phyloP scores from a whole-genome alignment of 2,797 vertebrate species.

The Phoebastria nigripes region DNA sequence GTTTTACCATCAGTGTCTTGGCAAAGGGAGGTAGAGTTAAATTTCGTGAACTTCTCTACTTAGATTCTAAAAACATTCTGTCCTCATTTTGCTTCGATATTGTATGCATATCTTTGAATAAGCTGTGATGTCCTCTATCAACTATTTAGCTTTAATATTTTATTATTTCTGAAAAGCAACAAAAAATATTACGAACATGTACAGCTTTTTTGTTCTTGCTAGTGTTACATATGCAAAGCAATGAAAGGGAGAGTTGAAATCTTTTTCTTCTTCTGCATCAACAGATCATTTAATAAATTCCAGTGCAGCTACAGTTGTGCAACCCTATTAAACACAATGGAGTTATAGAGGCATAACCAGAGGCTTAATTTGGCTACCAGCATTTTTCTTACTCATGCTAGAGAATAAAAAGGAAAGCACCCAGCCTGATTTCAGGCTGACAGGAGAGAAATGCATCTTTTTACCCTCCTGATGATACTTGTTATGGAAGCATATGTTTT shows the following conservation, averaged over 20 bases:
- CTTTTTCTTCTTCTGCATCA: conserved; percentile 21
- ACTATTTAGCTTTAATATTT: background rate
- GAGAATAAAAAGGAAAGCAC: background rate
- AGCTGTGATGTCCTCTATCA: background rate
- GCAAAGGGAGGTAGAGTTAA: background rate
- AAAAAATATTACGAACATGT: background rate
- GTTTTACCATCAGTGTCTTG: background rate
- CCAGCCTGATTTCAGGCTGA: background rate
- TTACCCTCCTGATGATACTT: background rate
- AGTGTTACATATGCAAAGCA: background rate
- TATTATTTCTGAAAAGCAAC: background rate
- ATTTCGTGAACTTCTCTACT: background rate
- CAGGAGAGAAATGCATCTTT: background rate
- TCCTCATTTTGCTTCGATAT: background rate
- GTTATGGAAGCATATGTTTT: background rate
- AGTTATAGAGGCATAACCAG: conserved; percentile 19
- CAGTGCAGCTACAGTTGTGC: conserved; percentile 29
- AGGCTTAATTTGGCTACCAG: conserved; percentile 31
- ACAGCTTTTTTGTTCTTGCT: background rate
- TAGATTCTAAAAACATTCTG: background rate
- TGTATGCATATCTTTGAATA: background rate
- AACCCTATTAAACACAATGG: conserved; percentile 49
- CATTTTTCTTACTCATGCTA: conserved; percentile 6
- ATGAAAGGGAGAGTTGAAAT: background rate
- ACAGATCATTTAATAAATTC: conserved; percentile 28